Conservation (phyloP, 2,888 invertebrate species). For the Diabrotica balteata region DNA sequence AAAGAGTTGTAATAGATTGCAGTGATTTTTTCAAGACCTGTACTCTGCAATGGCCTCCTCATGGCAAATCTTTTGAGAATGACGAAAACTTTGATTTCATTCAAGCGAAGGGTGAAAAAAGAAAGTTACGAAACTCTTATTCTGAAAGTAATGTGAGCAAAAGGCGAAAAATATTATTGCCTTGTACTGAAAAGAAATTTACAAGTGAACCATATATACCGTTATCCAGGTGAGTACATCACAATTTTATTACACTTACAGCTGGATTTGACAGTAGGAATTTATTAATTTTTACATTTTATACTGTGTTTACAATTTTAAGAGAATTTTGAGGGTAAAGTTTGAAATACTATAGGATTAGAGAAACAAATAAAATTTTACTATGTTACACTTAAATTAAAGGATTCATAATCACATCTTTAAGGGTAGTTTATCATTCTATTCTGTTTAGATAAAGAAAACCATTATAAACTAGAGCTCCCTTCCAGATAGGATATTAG, state of each 20-base stretch:
- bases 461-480: too few relatives aligned
- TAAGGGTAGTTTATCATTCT: too few relatives aligned
- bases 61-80: conserved; percentile 4
- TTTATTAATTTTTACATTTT: too few relatives aligned
- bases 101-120: conserved; percentile 14
- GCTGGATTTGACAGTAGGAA: too few relatives aligned
- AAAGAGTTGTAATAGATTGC: conserved; percentile 24
- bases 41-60: conserved; percentile 25
- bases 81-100: conserved; percentile 25
- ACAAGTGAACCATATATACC: neutral
- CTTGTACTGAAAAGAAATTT: neutral
- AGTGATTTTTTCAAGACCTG: conserved; percentile 22
- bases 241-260: neutral
- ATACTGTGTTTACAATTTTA: too few relatives aligned
- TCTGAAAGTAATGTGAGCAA: neutral
- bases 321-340: too few relatives aligned
- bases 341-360: too few relatives aligned
- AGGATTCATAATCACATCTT: too few relatives aligned
- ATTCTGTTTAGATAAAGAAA: too few relatives aligned
- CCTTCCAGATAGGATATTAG: too few relatives aligned
- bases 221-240: conserved; percentile 6
- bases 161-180: conserved; percentile 20
- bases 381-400: too few relatives aligned
- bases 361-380: too few relatives aligned
- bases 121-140: conserved; percentile 9